Evolutionary conservation across 2,888 invertebrate species (phyloP), one percentile per base, ranked within the genome.

Genomic region (Hemistola chrysoprasaria): DNA sequence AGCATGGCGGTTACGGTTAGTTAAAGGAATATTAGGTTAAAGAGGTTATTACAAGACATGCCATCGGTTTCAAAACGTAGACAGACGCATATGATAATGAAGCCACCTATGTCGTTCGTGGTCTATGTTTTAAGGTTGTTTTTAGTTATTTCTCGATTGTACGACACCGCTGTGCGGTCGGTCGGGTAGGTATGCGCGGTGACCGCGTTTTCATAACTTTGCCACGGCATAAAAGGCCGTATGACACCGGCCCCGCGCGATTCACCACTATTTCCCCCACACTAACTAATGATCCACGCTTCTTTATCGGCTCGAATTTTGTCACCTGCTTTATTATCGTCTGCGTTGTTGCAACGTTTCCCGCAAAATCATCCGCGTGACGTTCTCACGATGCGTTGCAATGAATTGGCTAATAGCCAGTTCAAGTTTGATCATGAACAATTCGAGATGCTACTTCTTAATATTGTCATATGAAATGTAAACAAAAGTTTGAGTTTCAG

Each of bases 321-420:
- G 79, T 79, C 82, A 84, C 82, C 83, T 82, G 81, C 83, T 79
- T 42, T 72, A 71, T 72, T 81, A 74, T 71, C 67, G 71, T 68
- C 54, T 58, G 66, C 59, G 59, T 59, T 71, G 58, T 57, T 59
- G 62, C 61, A 64, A 49, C 47, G 50, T 62, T 71, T 65, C 59
- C 48, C 58, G 58, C 53, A 61, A 62, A 66, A 65, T 65, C 40
- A 50, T 65, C 50, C 53, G 49, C 58, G 57, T 59, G 53, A 56
- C 52, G 51, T 48, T 53, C 51, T 51, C 41, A 53, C 37, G 43
- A 40, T 61, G 56, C 37, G 43, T 39, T 61, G 56, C 59, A 62
- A 67, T 58, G 53, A 60, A 59, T 75, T 84, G 81, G 76, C 74
- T 52, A 61, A 65, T 65, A 49, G 75, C 80, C 79, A 81, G 61